Percentiles rank a stretch among this genome's conserved stretches.
phyloP scores from a whole-genome alignment of 2,113 vertebrate species.

The Eupsittula cactorum region DNA sequence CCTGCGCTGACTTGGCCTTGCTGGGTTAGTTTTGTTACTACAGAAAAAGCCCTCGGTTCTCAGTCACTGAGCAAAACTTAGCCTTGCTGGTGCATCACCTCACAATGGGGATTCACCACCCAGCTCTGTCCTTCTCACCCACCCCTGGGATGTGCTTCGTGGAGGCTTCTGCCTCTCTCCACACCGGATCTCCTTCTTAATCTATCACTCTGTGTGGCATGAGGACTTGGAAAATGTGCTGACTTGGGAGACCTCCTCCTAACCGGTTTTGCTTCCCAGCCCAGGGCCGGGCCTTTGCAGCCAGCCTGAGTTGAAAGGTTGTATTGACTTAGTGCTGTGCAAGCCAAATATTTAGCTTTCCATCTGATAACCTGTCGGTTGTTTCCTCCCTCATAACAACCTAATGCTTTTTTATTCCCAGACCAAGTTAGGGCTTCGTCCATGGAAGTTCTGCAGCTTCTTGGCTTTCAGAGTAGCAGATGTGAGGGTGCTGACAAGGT shows the following conservation, averaged over 20 bases:
- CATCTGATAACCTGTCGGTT: constrained; percentile 1
- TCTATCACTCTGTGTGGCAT: fast-evolving
- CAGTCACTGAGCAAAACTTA: not conserved
- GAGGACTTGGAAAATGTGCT: not conserved
- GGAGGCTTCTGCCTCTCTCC: not conserved
- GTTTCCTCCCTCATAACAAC: not conserved
- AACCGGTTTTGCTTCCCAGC: not conserved
- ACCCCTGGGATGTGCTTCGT: not conserved
- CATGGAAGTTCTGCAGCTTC: not conserved
- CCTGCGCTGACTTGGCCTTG: not conserved
- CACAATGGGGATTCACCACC: not conserved
- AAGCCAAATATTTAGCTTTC: constrained; percentile 67
- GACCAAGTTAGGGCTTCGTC: not conserved
- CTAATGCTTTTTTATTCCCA: not conserved
- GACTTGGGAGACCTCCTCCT: not conserved
- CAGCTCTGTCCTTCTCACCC: fast-evolving
- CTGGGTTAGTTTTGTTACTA: not conserved
- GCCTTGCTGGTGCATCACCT: not conserved
- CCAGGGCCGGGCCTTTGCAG: not conserved
- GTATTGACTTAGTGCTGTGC: constrained; percentile 29
- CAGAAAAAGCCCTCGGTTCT: not conserved
- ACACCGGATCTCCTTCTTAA: not conserved
- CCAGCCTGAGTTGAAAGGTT: constrained; percentile 44
- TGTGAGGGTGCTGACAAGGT: not conserved
- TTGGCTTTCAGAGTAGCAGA: not conserved